Conservation (phyloP, 2,888 invertebrate genomes). For the Tenthredo amoena region DNA sequence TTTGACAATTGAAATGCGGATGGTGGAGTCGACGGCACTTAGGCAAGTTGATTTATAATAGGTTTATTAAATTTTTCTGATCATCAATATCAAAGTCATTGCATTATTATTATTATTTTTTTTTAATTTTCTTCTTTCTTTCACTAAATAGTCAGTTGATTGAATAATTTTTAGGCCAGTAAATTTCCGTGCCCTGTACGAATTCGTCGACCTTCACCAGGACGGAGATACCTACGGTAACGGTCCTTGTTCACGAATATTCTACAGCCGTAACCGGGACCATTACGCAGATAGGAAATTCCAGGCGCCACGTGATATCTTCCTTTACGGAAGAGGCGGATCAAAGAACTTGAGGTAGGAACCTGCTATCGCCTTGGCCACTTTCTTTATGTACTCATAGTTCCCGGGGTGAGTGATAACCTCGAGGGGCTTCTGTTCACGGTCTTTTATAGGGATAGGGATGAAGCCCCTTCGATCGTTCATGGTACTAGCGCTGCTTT, state of each 20-base stretch:
- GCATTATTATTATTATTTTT: neutral
- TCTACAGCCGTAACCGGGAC: constrained; percentile 83
- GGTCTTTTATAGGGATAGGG: neutral
- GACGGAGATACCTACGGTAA: constrained; percentile 89
- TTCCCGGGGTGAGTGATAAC: neutral
- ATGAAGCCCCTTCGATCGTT: neutral
- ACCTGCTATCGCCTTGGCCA: neutral
- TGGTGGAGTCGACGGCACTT: constrained; percentile 91
- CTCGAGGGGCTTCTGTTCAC: neutral
- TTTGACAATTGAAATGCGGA: constrained; percentile 88
- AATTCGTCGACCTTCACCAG: constrained; percentile 93
- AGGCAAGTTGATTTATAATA: constrained; percentile 81
- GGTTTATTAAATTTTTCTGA: constrained; percentile 27
- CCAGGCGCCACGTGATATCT: constrained; percentile 90
- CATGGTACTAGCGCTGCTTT: constrained; percentile 4
- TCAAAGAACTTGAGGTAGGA: constrained; percentile 87
- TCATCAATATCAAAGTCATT: constrained; percentile 38
- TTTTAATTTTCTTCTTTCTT: neutral
- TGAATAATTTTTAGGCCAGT: constrained; percentile 82
- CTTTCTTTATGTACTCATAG: constrained; percentile 7
- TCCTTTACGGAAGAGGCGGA: constrained; percentile 92
- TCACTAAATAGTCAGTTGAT: neutral
- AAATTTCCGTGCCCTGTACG: constrained; percentile 91
- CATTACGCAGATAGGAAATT: constrained; percentile 87
- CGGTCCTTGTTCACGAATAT: constrained; percentile 88